Conservation (phyloP, 2,797 vertebrate genomes). For the Tadarida brasiliensis region DNA sequence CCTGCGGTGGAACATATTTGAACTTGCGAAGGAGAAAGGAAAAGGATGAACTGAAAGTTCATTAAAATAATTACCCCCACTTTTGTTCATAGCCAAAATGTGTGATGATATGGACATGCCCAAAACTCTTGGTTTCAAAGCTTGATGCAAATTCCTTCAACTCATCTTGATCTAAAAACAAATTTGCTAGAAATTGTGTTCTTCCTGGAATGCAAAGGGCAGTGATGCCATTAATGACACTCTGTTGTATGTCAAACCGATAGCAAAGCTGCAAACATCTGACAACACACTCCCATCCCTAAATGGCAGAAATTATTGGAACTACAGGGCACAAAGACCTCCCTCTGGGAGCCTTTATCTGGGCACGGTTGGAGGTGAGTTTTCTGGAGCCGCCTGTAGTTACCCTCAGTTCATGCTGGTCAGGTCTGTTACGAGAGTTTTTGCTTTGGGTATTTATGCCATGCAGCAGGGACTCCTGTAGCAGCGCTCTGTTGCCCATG, state of each 20-base stretch:
- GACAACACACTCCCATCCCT: slow-evolving; percentile 38
- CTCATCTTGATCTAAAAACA: slow-evolving; percentile 66
- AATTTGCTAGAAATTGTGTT: slow-evolving; percentile 51
- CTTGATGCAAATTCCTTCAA: slow-evolving; percentile 51
- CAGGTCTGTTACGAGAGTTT: slow-evolving; percentile 82
- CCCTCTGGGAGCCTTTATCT: slow-evolving; percentile 69
- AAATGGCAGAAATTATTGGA: slow-evolving; percentile 75
- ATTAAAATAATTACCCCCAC: background rate
- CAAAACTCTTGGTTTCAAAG: slow-evolving; percentile 28
- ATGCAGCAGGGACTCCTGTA: slow-evolving; percentile 75
- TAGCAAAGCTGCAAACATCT: slow-evolving; percentile 69
- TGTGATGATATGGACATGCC: background rate
- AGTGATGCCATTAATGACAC: slow-evolving; percentile 33
- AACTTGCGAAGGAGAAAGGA: background rate
- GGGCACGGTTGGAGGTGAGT: slow-evolving; percentile 11
- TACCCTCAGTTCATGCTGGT: slow-evolving; percentile 80
- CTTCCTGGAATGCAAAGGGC: slow-evolving; percentile 15
- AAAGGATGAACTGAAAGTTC: background rate
- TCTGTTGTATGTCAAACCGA: slow-evolving; percentile 64
- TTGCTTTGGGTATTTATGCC: slow-evolving; percentile 84
- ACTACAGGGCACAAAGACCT: background rate
- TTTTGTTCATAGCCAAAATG: background rate
- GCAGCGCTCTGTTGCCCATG: slow-evolving; percentile 82
- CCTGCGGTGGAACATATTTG: background rate
- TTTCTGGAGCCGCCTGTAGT: slow-evolving; percentile 72